Percentiles rank a stretch among this genome's conserved stretches.
Conservation (phyloP, 2,797 vertebrate genomes). For the Pseudochirops corinnae region DNA sequence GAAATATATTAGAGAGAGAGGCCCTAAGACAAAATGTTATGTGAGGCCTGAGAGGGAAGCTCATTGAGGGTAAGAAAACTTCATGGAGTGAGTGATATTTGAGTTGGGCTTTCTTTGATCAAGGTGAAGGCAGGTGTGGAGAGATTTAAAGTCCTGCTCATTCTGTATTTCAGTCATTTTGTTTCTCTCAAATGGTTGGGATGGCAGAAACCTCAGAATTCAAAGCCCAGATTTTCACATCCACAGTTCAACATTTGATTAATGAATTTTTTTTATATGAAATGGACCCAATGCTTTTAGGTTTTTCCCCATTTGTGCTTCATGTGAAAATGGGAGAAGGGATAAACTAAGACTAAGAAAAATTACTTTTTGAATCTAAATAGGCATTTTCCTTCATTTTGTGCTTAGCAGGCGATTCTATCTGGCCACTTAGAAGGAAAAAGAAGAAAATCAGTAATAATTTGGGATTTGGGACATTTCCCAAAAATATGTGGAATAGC, state of each 20-base stretch:
- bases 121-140: no score
- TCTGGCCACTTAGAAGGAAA: constrained; percentile 39
- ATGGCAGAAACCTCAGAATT: background rate
- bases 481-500: background rate
- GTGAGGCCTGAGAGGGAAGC: no score
- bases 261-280: no score
- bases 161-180: background rate
- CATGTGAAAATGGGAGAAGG: background rate
- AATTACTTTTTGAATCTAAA: constrained; percentile 37
- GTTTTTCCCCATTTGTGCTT: background rate
- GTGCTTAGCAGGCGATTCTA: constrained; percentile 29
- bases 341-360: background rate
- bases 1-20: no score
- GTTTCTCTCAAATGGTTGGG: constrained; percentile 1
- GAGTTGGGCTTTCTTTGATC: no score
- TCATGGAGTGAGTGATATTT: no score
- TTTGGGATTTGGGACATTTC: constrained; percentile 10
- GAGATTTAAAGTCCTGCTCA: no score
- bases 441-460: background rate
- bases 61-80: no score
- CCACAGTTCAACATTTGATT: constrained; percentile 45
- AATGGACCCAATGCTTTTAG: no score
- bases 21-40: no score
- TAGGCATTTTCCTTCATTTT: constrained; percentile 23
- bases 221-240: background rate